Conservation (phyloP, 2,888 invertebrate species). For the Drosophila affinis region DNA sequence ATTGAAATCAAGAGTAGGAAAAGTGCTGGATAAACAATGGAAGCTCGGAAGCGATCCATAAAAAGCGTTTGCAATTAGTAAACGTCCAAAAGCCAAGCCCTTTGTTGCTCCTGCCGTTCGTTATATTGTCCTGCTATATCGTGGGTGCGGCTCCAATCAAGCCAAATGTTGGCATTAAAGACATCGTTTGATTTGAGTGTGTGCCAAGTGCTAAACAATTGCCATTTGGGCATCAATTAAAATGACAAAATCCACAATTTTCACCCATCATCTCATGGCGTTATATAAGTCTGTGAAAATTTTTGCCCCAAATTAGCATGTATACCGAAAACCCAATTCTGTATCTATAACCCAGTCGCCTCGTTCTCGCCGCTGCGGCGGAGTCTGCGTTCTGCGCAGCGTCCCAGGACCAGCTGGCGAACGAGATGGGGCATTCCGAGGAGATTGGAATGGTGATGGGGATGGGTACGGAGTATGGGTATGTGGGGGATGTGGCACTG, state of each 20-base stretch:
- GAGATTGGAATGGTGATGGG: neutral
- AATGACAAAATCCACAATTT: slow-evolving; percentile 24
- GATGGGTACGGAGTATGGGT: no score
- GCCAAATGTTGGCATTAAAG: slow-evolving; percentile 44
- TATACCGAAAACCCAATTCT: slow-evolving; percentile 76
- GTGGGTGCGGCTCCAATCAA: slow-evolving; percentile 66
- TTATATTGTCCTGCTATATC: slow-evolving; percentile 10
- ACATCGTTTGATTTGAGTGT: slow-evolving; percentile 61
- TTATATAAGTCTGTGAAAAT: slow-evolving; percentile 80
- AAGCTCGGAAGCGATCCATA: neutral
- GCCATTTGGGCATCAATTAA: slow-evolving; percentile 21
- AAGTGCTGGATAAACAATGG: slow-evolving; percentile 16
- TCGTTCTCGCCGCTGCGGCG: slow-evolving; percentile 66
- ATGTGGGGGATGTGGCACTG: slow-evolving; percentile 54
- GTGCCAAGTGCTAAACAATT: slow-evolving; percentile 54
- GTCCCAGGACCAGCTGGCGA: slow-evolving; percentile 53
- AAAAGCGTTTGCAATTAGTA: slow-evolving; percentile 41
- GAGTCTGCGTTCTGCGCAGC: slow-evolving; percentile 81
- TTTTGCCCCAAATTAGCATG: slow-evolving; percentile 75
- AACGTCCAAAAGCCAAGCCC: slow-evolving; percentile 55
- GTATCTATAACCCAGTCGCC: slow-evolving; percentile 78
- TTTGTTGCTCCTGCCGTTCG: slow-evolving; percentile 14
- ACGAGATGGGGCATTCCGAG: neutral
- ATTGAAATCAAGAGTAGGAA: slow-evolving; percentile 40
- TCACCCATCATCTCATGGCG: slow-evolving; percentile 21